phyloP scores from a whole-genome alignment of 2,797 vertebrate species.

The Pteropus rufus region DNA sequence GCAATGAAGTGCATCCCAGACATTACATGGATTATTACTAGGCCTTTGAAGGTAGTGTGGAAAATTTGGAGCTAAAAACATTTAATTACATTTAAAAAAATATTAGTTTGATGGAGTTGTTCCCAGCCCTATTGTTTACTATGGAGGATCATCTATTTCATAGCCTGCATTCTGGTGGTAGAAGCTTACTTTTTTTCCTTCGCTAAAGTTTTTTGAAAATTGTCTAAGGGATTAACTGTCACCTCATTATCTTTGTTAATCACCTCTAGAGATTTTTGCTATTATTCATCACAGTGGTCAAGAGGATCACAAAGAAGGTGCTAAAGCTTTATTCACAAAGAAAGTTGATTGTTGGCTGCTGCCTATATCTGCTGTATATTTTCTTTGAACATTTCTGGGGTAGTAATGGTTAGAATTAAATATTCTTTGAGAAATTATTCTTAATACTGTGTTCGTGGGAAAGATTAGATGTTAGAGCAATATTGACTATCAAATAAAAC shows the following conservation, averaged over 20 bases:
- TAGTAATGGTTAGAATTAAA: neutral
- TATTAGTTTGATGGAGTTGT: neutral
- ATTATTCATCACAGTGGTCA: neutral
- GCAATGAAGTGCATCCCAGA: neutral
- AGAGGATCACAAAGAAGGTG: constrained; percentile 36
- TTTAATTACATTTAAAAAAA: constrained; percentile 8
- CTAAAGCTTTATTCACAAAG: constrained; percentile 24
- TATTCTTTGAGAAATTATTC: neutral
- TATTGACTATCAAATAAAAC: neutral
- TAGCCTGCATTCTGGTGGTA: neutral
- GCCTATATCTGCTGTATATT: neutral
- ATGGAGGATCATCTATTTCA: neutral
- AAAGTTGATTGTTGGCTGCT: constrained; percentile 6
- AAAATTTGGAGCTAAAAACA: constrained; percentile 28
- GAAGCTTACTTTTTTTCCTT: neutral
- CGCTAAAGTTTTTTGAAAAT: neutral
- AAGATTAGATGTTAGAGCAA: neutral
- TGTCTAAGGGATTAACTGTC: constrained; percentile 27
- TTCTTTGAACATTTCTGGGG: neutral
- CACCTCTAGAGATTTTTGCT: neutral
- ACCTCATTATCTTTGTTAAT: constrained; percentile 52
- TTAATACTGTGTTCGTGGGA: constrained; percentile 1
- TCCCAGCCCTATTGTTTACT: neutral
- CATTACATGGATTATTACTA: neutral
- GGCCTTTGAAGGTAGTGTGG: neutral